Evolutionary conservation across 2,797 vertebrate genomes (phyloP).

Genomic region (Anolis apletophallus): DNA sequence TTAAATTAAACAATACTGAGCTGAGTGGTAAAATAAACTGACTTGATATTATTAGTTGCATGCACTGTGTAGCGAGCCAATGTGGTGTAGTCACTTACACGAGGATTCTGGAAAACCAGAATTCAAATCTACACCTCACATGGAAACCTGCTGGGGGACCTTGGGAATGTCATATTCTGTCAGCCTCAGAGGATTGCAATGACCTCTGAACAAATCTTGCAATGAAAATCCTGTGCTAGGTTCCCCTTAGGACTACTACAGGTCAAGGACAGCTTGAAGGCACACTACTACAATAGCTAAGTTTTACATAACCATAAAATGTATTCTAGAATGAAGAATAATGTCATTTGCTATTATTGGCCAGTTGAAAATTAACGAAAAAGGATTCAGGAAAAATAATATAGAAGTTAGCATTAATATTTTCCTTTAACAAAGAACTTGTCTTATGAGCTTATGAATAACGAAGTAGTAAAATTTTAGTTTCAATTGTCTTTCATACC

Average conservation of each 20-base stretch:
- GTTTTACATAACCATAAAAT: conserved; percentile 10
- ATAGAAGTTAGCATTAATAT: neutral
- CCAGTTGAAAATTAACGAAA: neutral
- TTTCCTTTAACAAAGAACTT: conserved; percentile 33
- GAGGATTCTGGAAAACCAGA: too few relatives aligned
- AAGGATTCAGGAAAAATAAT: neutral
- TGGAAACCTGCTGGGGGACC: too few relatives aligned
- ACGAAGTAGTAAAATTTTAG: conserved; percentile 59
- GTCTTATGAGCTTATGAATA: conserved; percentile 42
- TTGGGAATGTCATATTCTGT: too few relatives aligned
- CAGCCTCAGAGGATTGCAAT: too few relatives aligned
- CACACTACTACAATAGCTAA: neutral
- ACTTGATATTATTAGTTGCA: neutral
- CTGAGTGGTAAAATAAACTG: neutral
- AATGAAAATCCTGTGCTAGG: too few relatives aligned
- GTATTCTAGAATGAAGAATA: neutral
- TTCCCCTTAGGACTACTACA: too few relatives aligned
- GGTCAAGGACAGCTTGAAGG: too few relatives aligned
- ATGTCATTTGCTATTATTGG: conserved; percentile 36
- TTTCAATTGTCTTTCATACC: conserved; percentile 44
- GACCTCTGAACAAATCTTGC: too few relatives aligned
- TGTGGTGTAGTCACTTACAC: too few relatives aligned
- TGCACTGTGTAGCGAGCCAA: too few relatives aligned
- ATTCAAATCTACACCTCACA: too few relatives aligned
- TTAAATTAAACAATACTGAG: neutral